Base-by-base conservation (phyloP, 1,140 invertebrate species). In the Lethrus apterus region DNA sequence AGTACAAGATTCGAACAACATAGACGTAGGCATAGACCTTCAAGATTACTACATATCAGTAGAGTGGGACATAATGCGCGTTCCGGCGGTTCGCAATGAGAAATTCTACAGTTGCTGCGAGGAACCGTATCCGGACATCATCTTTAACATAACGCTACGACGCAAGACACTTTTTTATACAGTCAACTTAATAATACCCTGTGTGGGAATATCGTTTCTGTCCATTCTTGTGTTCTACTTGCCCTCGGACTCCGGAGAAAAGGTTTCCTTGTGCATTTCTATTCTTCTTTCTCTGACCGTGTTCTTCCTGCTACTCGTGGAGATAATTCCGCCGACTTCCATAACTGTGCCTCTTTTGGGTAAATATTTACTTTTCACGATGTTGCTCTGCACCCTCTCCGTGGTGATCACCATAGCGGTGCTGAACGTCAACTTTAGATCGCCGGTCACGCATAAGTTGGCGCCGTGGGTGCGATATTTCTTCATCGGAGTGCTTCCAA, bases 301-400 rank as follows among this genome's bases (percentile, higher is more conserved):
- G 74, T 99, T 98, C 78, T 98, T 99, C 76, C 76, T 99, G 51
- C 77, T 99, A 55, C 75, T 99, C 56, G 93, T 89, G 55, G 93
- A 98, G 73, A 96, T 99, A 64, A 98, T 99, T 67, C 97, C 97
- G 45, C 94, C 97, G n/a, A 99, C 96, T 41, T 98, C 93, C 41
- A 73, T 98, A 33, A 95, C 95, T 32, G 93, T 99, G 44, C 95
- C 96, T 26, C 75, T 99, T 36, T 78, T 99, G 51, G 95, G 95
- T 52, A 97, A 97, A 76, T 99, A 99, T 75, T 78, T 99, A 24
- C 78, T 99, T 15, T 99, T 99, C 72, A 99, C 96, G 30, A 98
- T 99, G 93, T 92, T 98, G 63, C 78, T 99, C 58, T 95, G 99
- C 52, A 98, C 95, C 23, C 75, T 97, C 34, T 98, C 94, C 36